Conservation (phyloP, 2,797 vertebrate species). For the Babyrousa celebensis region DNA sequence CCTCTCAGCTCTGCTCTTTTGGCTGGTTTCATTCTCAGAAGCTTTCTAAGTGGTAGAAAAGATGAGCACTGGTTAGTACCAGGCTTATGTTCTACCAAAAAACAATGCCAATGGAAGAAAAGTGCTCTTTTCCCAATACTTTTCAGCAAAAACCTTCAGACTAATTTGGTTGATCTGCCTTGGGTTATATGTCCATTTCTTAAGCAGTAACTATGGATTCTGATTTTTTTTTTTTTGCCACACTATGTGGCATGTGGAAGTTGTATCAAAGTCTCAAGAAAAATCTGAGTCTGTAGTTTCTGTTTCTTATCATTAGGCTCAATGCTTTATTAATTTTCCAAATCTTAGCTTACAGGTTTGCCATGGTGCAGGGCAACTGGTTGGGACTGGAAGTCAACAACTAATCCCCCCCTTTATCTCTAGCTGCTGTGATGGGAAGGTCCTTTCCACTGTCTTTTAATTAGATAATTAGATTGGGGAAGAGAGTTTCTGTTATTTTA, state of each 20-base stretch:
- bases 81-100: neutral
- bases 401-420: neutral
- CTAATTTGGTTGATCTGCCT: neutral
- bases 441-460: conserved; percentile 48
- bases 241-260: too few relatives aligned
- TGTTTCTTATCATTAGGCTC: neutral
- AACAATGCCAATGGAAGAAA: neutral
- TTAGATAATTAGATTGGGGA: conserved; percentile 26
- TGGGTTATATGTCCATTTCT: neutral
- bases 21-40: neutral
- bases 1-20: neutral
- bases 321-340: neutral
- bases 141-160: neutral
- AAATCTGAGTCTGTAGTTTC: conserved; percentile 33
- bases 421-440: neutral
- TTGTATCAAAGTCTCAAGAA: neutral
- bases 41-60: neutral
- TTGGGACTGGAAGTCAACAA: neutral
- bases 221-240: too few relatives aligned
- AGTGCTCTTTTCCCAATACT: neutral
- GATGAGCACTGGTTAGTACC: neutral
- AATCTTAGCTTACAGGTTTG: conserved; percentile 9
- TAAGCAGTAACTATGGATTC: neutral
- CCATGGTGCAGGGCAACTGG: neutral
- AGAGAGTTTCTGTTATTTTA: conserved; percentile 9